Evolutionary conservation across 2,797 vertebrate genomes (phyloP).

Genomic region (Rhynchotus rufescens): DNA sequence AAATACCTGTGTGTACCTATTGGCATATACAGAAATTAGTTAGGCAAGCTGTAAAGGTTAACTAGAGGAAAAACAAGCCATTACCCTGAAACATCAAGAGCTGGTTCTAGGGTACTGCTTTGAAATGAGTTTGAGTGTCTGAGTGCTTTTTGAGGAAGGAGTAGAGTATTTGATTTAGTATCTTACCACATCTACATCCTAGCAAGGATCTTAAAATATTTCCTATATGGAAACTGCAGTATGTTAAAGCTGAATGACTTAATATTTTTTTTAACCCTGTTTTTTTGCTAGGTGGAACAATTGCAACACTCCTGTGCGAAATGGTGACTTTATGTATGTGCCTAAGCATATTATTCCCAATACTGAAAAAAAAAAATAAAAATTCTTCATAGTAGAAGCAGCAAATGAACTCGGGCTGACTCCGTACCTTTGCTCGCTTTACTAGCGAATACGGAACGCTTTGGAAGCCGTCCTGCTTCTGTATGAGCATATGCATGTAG

Average conservation of each 20-base stretch:
- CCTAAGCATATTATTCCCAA: constrained; percentile 53
- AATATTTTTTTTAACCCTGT: constrained; percentile 72
- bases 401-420: neutral
- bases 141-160: neutral
- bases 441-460: neutral
- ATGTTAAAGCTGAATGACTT: neutral
- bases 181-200: neutral
- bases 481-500: constrained; percentile 29
- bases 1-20: neutral
- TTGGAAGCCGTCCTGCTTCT: constrained; percentile 14
- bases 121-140: neutral
- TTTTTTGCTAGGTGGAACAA: constrained; percentile 94
- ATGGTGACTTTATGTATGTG: constrained; percentile 95
- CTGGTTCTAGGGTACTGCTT: neutral
- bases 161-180: neutral
- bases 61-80: neutral
- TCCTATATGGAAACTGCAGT: neutral
- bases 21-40: neutral
- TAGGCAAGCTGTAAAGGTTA: neutral
- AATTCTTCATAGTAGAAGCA: neutral
- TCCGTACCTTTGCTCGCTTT: constrained; percentile 9
- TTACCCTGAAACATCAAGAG: neutral
- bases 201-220: neutral
- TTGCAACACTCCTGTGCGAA: constrained; percentile 91
- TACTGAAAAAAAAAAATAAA: neutral